Evolutionary conservation across 2,113 vertebrate genomes (phyloP), one percentile per base, ranked within the genome.

Genomic region (Hipposideros armiger): DNA sequence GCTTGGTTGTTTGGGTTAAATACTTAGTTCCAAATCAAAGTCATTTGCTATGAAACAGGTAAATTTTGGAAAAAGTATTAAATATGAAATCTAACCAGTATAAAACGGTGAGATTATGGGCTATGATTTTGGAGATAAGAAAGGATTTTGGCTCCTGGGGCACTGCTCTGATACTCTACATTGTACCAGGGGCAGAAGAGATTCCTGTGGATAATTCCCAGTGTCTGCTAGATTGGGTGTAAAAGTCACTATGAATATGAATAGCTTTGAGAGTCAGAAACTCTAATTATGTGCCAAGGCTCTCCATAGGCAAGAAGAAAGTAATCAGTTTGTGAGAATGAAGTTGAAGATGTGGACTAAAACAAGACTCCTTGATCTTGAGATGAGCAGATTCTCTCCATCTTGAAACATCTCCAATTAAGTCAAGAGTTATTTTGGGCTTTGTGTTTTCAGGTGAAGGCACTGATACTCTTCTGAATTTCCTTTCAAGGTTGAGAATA

Each of bases 281-380:
- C 14, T 47, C 80, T 95, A 72, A 78, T 85, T 42, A 62, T 95
- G 40, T 80, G 60, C 95, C 91, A 97, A 91, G 22, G 8, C n/a
- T 88, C 76, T 93, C 74, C n/a, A 87, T 26, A 77, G 60, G 95
- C 69, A 85, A 62, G 47, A 69, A 56, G 69, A 92, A 97, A 78
- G 50, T 90, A 90, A 88, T 96, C 80, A 90, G 2, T 77, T 95
- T 95, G 54, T 95, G 76, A 96, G 82, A 95, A 96, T 92, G 85
- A 94, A 82, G 30, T 88, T 89, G 69, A 95, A 95, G 16, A 94
- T 76, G 15, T 73, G 26, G 77, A 96, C 90, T 52, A 77, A 96
- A 95, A 11, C 32, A 82, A 67, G 16, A 81, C 22, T 85, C 14
- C 30, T 91, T 95, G 82, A 91, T 77, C 80, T 73, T 54, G 81